phyloP scores from a whole-genome alignment of 2,888 invertebrate species.

The Thera britannica region DNA sequence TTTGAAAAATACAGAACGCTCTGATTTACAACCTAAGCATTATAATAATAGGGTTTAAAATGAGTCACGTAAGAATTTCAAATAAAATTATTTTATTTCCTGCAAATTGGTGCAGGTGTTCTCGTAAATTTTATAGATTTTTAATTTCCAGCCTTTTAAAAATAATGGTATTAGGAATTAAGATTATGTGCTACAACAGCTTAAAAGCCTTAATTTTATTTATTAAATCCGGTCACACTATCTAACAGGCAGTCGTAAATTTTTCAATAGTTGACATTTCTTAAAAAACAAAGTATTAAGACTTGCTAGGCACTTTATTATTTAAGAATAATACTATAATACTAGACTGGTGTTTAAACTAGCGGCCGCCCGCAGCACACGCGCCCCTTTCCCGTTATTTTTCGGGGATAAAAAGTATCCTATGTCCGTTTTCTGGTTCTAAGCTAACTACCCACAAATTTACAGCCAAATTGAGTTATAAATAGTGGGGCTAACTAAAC shows the following conservation, averaged over 20 bases:
- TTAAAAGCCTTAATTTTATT: constrained; percentile 21
- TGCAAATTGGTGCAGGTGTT: constrained; percentile 36
- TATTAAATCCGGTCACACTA: constrained; percentile 11
- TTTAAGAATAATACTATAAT: background rate
- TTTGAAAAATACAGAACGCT: background rate
- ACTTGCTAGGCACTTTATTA: too few relatives aligned
- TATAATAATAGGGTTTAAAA: constrained; percentile 18
- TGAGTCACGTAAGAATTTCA: constrained; percentile 1
- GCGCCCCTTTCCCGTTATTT: too few relatives aligned
- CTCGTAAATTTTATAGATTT: constrained; percentile 23
- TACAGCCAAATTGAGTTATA: too few relatives aligned
- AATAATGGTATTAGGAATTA: constrained; percentile 20
- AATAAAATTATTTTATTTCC: constrained; percentile 20
- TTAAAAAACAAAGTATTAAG: background rate
- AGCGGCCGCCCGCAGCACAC: too few relatives aligned
- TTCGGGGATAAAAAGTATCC: too few relatives aligned
- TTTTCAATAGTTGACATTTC: background rate
- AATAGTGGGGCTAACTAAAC: too few relatives aligned
- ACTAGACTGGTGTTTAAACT: too few relatives aligned
- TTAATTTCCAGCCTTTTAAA: constrained; percentile 28
- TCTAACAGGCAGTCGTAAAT: constrained; percentile 8
- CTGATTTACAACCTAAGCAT: background rate
- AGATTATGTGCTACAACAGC: background rate
- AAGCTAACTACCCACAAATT: too few relatives aligned
- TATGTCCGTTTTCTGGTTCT: too few relatives aligned